Percentiles rank a stretch among this genome's conserved stretches.
Evolutionary conservation across 2,888 invertebrate species (phyloP).

Genomic region (Ceramica pisi): DNA sequence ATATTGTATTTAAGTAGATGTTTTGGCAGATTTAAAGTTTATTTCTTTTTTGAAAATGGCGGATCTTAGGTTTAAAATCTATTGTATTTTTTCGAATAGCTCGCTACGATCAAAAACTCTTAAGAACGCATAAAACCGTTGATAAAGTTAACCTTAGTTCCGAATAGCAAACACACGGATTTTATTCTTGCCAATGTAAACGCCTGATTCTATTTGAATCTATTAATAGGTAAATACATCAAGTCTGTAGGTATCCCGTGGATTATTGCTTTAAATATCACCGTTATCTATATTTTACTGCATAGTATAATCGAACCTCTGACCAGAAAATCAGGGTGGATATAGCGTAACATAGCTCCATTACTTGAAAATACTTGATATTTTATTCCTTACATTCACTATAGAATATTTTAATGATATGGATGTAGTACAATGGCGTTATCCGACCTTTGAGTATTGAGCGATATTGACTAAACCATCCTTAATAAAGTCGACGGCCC

Average conservation of each 20-base stretch:
- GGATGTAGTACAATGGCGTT: not conserved
- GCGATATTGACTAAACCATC: not conserved
- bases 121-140: not conserved
- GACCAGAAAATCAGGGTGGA: not conserved
- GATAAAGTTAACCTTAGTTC: not conserved
- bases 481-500: not conserved
- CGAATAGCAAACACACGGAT: not conserved
- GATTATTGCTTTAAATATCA: constrained; percentile 3
- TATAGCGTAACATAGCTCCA: not conserved
- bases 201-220: not conserved
- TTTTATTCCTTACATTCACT: not conserved
- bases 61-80: not conserved
- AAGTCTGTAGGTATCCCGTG: not conserved
- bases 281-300: not conserved
- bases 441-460: too few species aligned
- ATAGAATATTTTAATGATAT: not conserved
- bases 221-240: not conserved
- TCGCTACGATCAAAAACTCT: not conserved
- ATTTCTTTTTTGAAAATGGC: too few species aligned
- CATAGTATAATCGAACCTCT: not conserved
- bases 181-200: not conserved
- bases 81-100: not conserved
- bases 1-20: not conserved
- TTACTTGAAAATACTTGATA: constrained; percentile 10
- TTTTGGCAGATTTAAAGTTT: constrained; percentile 11